Base-by-base conservation (phyloP, 2,797 vertebrate species). In the Stomatorhinus walkeri region DNA sequence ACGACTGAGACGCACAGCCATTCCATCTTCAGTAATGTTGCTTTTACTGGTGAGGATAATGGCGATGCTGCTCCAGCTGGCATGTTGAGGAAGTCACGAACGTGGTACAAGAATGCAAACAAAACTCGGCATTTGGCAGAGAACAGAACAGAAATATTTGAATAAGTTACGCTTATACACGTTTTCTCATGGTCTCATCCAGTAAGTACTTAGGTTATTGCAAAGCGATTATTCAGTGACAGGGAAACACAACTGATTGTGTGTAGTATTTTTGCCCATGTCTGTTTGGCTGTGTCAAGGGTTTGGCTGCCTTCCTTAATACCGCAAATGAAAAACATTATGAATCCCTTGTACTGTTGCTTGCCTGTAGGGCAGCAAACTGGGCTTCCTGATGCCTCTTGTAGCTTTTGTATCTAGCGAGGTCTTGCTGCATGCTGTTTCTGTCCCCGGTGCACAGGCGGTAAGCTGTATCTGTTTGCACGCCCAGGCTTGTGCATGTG, bases 61-160 rank as follows among this genome's bases (percentile, higher is more conserved):
- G 81, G 22, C 5, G 43, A 87, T 36, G 36, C 10, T 56, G 49
- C 32, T 36, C 36, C 52, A 52, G 85, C 52, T n/a, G 51, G 24
- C 51, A 51, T 87, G 85, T 87, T 40, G 52, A 87, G 12, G 52
- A 87, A 87, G 52, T 87, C 52, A 59, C 28, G 24, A 87, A 16
- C 12, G 5, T 28, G 48, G 22, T 14, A 32, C 22, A 87, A 56
- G 85, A 59, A 87, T 59, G 85, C 85, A 87, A 87, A 87, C 85
- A 87, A 56, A 54, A 56, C 85, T 28, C 85, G 51, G 52, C 85
- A 16, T 36, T 28, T 54, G 7, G 24, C 85, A 2, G 16, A 19
- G 49, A 51, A 56, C 10, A 19, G 49, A 51, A 56, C 22, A 59
- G 28, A 59, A 59, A 87, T 51, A 87, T 87, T 59, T 87, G 16